These are phyloP conservation scores for Hiodon tergisus DNA, from an alignment of 2,113 vertebrate genomes.

Conservation along the genomic window DNA sequence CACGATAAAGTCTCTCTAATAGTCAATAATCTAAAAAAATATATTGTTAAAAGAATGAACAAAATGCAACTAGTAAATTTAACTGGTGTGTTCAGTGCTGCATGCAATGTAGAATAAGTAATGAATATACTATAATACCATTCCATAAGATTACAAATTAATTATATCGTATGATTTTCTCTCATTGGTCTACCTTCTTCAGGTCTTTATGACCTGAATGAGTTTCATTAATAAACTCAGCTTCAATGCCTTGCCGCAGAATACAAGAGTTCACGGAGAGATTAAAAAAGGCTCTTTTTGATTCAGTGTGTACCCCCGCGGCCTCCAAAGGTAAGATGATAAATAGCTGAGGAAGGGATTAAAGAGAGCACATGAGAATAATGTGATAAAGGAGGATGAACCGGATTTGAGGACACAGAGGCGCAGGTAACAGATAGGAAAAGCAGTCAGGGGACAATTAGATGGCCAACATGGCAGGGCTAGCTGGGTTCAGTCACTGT, in stretches of 20 bases:
- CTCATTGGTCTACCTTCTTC: too few species aligned
- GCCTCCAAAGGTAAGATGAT: background rate
- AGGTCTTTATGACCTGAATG: too few species aligned
- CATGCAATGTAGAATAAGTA: too few species aligned
- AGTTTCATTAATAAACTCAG: too few species aligned
- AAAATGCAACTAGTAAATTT: too few species aligned
- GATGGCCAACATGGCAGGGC: background rate
- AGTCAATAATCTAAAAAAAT: too few species aligned
- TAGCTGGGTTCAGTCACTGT: background rate
- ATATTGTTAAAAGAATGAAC: too few species aligned
- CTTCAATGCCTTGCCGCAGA: background rate
- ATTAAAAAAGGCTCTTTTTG: background rate
- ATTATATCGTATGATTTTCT: too few species aligned
- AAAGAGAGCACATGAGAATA: background rate
- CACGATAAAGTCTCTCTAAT: too few species aligned
- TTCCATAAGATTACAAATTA: too few species aligned
- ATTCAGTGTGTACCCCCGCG: background rate
- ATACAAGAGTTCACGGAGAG: background rate
- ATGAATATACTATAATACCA: too few species aligned
- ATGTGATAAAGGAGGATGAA: background rate
- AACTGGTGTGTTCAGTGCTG: too few species aligned
- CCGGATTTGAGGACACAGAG: conserved; percentile 1
- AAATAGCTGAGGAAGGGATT: conserved; percentile 4
- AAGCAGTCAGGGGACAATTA: background rate
- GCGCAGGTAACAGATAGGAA: background rate